Evolutionary conservation across 1,140 invertebrate genomes (phyloP), one percentile per base, ranked within the genome.

Genomic region (Meloidogyne exigua): DNA sequence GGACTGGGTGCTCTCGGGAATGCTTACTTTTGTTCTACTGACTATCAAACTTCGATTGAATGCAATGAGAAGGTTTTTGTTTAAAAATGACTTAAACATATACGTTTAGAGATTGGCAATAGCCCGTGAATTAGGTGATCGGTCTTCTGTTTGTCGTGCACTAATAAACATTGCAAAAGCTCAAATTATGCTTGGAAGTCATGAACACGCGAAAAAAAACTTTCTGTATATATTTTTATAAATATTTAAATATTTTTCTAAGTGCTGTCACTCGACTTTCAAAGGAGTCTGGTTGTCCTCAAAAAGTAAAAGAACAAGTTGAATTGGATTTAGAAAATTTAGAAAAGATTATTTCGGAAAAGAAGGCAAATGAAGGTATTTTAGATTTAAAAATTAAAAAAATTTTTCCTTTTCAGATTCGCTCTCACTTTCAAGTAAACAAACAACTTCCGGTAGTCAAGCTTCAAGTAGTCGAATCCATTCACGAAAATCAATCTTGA

Each of bases 21-120:
- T 73, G 72, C 72, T n/a, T 73, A 73, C 13, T 73, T 73, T 73
- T 73, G 65, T n/a, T 62, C 25, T 44, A 15, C 28, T 1, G 57
- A 73, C 11, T 73, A 73, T 11, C 21, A 65, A 15, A 42, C 15
- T 26, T 57, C 72, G 3, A 73, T 73, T 73, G 72, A 65, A 65
- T 62, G 21, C 12, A 62, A 73, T 62, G 57, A 73, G 21, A 73
- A 73, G 57, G 72, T 73, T 15, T 26, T 26, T 32, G 2, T 42
- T 39, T 18, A 15, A 18, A 13, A 44, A 25, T 72, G 3, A 13
- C 10, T 39, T 26, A 26, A 15, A 64, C 1, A 15, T 72, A 2
- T 68, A 21, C 5, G 1, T 42, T 23, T 26, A 72, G 70, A 25
- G 70, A 25, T 32, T 73, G 21, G 25, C 12, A 65, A 12, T 73